Evolutionary conservation across 35 echinoderm and acorn worm species (phyloP).

Genomic region (Heliocidaris tuberculata): DNA sequence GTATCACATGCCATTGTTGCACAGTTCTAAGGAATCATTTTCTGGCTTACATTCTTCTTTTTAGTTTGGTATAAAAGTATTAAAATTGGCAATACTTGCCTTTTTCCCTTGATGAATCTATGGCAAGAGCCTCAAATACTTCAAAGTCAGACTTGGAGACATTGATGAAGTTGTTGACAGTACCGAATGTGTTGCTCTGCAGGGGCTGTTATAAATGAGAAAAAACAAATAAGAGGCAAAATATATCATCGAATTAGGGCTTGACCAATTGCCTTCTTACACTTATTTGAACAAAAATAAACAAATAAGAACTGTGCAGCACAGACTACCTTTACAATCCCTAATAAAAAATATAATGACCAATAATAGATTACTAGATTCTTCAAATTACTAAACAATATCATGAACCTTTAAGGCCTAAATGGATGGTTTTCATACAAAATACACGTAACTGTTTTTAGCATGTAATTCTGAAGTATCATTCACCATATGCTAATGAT

Average conservation of each 20-base stretch:
- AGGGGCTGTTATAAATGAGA: conserved; percentile 57
- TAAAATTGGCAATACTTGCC: conserved; percentile 32
- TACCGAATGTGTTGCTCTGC: conserved; percentile 66
- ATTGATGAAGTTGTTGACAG: conserved; percentile 79
- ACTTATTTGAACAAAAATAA: neutral
- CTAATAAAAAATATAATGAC: neutral
- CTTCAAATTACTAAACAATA: neutral
- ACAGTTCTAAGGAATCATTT: too few species aligned
- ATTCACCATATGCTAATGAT: neutral
- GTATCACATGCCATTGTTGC: too few species aligned
- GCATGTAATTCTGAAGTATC: neutral
- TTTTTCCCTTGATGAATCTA: conserved; percentile 83
- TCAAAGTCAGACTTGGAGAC: conserved; percentile 98
- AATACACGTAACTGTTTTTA: too few species aligned
- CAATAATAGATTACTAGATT: neutral
- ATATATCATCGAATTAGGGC: neutral
- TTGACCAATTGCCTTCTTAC: neutral
- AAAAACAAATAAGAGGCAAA: neutral
- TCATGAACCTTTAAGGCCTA: neutral
- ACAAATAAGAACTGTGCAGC: neutral
- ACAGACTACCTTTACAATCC: neutral
- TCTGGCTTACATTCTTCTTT: too few species aligned
- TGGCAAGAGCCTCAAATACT: conserved; percentile 97
- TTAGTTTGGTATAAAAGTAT: too few species aligned
- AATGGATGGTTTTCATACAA: neutral